These are phyloP conservation scores for Rhipidura dahli DNA, from an alignment of 2,113 vertebrate species.

Conservation along the genomic window DNA sequence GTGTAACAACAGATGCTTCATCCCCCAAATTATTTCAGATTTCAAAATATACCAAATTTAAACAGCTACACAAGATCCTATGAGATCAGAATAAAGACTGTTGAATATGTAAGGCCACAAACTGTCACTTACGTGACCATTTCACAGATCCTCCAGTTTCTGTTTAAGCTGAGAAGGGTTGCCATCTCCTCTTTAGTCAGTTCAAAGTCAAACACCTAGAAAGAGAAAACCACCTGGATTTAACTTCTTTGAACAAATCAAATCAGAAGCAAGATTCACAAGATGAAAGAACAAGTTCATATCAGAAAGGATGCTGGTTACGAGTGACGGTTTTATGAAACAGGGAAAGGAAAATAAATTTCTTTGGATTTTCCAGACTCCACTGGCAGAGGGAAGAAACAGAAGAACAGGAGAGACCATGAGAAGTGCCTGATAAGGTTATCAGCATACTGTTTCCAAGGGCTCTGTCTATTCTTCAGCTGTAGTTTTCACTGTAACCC, in stretches of 20 bases:
- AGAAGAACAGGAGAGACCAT: background rate
- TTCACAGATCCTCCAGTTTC: conserved; percentile 83
- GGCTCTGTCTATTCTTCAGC: background rate
- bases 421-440: background rate
- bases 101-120: background rate
- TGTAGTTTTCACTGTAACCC: background rate
- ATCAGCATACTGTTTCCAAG: background rate
- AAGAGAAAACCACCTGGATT: background rate
- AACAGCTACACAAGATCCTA: background rate
- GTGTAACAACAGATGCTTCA: background rate
- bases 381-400: background rate
- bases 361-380: background rate
- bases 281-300: background rate
- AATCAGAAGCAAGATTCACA: background rate
- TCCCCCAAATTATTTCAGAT: background rate
- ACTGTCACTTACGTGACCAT: conserved; percentile 77
- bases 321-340: background rate
- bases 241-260: background rate
- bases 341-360: background rate
- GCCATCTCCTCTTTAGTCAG: conserved; percentile 82
- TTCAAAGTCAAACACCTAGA: conserved; percentile 92
- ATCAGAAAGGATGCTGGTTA: background rate
- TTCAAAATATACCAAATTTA: background rate
- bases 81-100: background rate
- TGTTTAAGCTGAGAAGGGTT: conserved; percentile 81